Percentiles rank a stretch among this genome's conserved stretches.
phyloP scores from a whole-genome alignment of 2,113 vertebrate genomes.

The Nothoprocta perdicaria region DNA sequence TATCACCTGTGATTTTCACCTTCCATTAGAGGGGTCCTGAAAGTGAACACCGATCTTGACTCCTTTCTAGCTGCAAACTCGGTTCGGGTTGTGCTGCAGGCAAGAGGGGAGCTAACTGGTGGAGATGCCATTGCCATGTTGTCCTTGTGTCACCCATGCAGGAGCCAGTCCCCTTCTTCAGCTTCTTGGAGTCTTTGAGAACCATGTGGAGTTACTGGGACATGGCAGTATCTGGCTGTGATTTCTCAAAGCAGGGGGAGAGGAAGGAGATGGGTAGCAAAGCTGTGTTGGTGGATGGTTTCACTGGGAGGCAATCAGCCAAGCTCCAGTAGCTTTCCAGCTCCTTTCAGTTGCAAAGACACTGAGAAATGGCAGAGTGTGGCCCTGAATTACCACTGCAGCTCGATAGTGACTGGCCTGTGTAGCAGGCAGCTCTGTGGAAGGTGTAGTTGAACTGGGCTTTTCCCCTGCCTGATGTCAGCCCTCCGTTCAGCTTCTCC shows the following conservation, averaged over 20 bases:
- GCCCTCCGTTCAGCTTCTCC: background rate
- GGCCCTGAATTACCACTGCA: background rate
- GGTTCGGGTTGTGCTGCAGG: background rate
- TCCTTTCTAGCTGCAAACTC: background rate
- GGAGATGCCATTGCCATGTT: background rate
- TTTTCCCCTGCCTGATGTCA: background rate
- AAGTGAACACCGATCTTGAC: background rate
- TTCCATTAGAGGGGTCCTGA: too few species aligned
- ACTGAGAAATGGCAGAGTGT: background rate
- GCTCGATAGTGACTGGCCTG: background rate
- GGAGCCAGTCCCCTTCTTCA: background rate
- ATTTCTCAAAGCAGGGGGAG: background rate
- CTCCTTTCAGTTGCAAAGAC: background rate
- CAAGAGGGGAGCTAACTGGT: background rate
- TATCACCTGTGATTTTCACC: background rate
- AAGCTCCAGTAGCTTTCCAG: background rate
- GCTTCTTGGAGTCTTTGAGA: background rate
- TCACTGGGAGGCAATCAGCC: background rate
- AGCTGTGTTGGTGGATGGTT: background rate
- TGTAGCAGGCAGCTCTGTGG: background rate
- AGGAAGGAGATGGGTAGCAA: background rate
- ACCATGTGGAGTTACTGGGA: background rate
- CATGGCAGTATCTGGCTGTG: background rate
- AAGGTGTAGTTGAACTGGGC: background rate
- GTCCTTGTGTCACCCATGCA: background rate